A percentile compares a stretch with the other conserved stretches of the same genome.
Evolutionary conservation across 2,113 vertebrate species (phyloP).

Genomic region (Leptobrachium ailaonicum): DNA sequence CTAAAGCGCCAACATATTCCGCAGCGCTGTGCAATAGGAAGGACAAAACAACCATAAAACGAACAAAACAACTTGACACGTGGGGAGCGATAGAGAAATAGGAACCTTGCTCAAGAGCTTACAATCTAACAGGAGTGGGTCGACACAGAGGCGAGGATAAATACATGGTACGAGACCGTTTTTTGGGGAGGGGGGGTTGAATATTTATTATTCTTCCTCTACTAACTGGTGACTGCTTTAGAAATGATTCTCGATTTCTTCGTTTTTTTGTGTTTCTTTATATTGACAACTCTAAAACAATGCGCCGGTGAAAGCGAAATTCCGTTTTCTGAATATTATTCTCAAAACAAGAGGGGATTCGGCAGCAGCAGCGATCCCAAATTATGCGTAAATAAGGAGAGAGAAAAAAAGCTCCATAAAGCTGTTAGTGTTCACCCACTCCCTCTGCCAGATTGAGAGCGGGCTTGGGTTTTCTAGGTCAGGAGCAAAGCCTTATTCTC

Average conservation of each 20-base stretch:
- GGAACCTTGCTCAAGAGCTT: no score
- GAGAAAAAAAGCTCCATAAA: constrained; percentile 21
- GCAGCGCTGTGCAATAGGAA: no score
- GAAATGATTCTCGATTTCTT: background rate
- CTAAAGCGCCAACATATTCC: no score
- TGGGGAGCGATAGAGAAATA: no score
- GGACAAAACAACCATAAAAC: no score
- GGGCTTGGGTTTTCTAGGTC: constrained; percentile 49
- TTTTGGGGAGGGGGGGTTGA: no score
- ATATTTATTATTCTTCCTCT: no score
- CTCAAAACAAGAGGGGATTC: background rate
- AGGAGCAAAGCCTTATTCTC: constrained; percentile 37
- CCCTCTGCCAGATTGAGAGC: constrained; percentile 37
- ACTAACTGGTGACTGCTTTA: no score
- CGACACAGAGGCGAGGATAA: no score
- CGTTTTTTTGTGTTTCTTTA: background rate
- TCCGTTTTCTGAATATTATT: background rate
- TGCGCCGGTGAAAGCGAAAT: constrained; percentile 5
- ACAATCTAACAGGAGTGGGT: no score
- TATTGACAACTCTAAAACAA: constrained; percentile 5
- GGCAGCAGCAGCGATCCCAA: background rate
- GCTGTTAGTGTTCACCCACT: constrained; percentile 4
- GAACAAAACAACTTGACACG: no score
- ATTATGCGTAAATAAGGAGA: constrained; percentile 5
- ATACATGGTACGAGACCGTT: no score